Base-by-base conservation (phyloP, 2,888 invertebrate genomes). In the Anorthoa munda region DNA sequence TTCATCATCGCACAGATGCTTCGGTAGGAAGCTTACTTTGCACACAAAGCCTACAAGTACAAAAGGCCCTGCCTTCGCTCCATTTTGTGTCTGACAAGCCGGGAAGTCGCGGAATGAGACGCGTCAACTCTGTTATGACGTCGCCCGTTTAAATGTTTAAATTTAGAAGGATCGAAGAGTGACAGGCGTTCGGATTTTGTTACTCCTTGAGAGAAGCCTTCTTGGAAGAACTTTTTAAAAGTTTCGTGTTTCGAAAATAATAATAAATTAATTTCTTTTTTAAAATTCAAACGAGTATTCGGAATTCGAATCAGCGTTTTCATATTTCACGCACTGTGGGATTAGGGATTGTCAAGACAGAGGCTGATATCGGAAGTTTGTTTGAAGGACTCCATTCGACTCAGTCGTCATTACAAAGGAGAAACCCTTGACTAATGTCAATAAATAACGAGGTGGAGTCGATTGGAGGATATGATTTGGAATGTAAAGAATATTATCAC, bases 31-130 rank as follows among this genome's bases (percentile, higher is more conserved):
- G 95, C 95, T 95, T 95, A 95, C 95, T 96, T 95, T 94, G 91
- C 93, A 93, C 94, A 95, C 95, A 96, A 96, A 96, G 95, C 94
- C 94, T 94, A 94, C 94, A 93, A 94, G 93, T 93, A 96, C 95
- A 95, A 96, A 96, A 95, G 95, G 92, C 92, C 91, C 92, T 92
- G 93, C 92, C 94, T 94, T 90, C 93, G 94, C 94, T 94, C 93
- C 93, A 95, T 95, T 95, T 95, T 95, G 94, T 92, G 94, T 91
- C 92, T 94, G 94, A 94, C 95, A 94, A 94, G 93, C 93, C 90
- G 90, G 92, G 92, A 93, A 94, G 94, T 93, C 94, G 91, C 87
- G 92, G 93, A 93, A 93, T 93, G 93, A 93, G 92, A 90, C 91
- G 90, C 92, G 93, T 94, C 94, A 94, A 94, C 92, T 92, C 91